Percentiles rank a stretch among this genome's conserved stretches.
Conservation (phyloP, 2,113 vertebrate genomes). For the cattle (Bos taurus) region DNA sequence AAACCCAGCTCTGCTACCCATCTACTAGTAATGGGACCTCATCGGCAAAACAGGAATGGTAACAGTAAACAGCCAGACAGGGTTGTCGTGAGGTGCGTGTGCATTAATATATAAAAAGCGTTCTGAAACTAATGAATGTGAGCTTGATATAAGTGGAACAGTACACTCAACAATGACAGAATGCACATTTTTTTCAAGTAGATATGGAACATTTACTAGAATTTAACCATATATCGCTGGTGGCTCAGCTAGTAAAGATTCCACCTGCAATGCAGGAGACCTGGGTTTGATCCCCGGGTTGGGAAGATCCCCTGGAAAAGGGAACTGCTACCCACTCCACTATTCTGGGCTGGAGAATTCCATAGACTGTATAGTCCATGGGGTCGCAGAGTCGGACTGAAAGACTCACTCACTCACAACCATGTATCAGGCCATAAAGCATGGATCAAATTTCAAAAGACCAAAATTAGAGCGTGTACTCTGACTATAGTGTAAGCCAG, state of each 20-base stretch:
- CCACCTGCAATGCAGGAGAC: background rate
- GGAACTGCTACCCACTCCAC: background rate
- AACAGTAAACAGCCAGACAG: background rate
- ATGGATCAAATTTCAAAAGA: constrained; percentile 2
- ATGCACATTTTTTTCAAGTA: background rate
- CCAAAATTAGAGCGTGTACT: background rate
- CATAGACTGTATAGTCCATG: background rate
- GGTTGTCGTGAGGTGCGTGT: background rate
- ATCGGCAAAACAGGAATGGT: background rate
- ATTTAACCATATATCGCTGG: background rate
- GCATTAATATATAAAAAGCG: background rate
- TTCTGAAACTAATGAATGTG: background rate
- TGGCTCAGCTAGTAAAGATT: background rate
- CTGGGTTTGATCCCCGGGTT: background rate
- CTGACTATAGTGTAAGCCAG: background rate
- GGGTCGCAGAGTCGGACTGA: background rate
- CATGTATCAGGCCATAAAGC: background rate
- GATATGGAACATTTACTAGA: background rate
- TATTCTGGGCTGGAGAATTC: background rate
- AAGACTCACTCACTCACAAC: background rate
- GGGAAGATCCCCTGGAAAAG: background rate
- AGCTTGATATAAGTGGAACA: background rate
- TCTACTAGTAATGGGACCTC: background rate
- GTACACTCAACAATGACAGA: background rate
- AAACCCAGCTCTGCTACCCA: background rate